Base-by-base conservation (phyloP, 2,797 vertebrate species). In the Rallus crepitans region DNA sequence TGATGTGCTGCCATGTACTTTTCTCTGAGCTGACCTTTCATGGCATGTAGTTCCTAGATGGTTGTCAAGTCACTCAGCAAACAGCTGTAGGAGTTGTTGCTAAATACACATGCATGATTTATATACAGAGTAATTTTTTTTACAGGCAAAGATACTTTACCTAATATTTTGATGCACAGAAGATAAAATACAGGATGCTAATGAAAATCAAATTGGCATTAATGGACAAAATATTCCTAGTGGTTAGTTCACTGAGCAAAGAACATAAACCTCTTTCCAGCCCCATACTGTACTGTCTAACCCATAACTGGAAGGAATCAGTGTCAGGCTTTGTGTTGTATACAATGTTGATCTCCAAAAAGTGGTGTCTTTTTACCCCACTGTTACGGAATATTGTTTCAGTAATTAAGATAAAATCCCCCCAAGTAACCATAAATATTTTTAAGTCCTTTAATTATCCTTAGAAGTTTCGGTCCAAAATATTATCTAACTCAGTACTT, bases 261-360 rank as follows among this genome's bases (percentile, higher is more conserved):
- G 39, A 45, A 25, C 12, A 61, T 33, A 48, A 25, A 39, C 11
- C 10, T 60, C 5, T 19, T 76, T 42, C 11, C 48, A 64, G 27
- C 6, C 33, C 48, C 7, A 13, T 50, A 61, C n/a, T 73, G 9
- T 24, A 18, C 13, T 60, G 7, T 48, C 11, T 55, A 69, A 23
- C 9, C 69, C 30, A 5, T 30, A 39, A 39, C 24, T 48, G 27
- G 15, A 39, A 60, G 5, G 48, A 63, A 30, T 28, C 37, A 4
- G 9, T 25, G 16, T 18, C 30, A 61, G 30, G 15, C 7, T 86
- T 59, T 0, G 0, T 20, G 15, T 35, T 42, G 6, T 25, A 1
- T 7, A 45, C 72, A 28, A 60, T 48, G 31, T 39, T 5, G 8
- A 14, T 71, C 20, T 90, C 37, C 20, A 48, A 24, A 57, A 61